A percentile compares a stretch with the other conserved stretches of the same genome.
Conservation (phyloP, 2,797 vertebrate species). For the Sparus aurata region DNA sequence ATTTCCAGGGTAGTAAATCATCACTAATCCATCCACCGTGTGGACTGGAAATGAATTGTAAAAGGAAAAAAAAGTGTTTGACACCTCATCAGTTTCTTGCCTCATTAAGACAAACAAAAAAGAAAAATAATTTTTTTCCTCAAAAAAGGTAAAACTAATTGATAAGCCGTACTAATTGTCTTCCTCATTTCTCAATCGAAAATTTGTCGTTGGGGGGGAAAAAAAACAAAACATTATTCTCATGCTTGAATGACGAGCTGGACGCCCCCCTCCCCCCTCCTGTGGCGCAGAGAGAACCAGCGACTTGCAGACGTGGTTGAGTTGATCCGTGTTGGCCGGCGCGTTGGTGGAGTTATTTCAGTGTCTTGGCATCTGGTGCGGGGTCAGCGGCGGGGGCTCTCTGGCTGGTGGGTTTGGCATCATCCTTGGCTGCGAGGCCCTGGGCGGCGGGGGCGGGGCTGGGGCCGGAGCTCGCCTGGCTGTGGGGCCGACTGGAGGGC, state of each 20-base stretch:
- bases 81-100: conserved; percentile 50
- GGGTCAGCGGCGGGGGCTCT: conserved; percentile 62
- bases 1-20: conserved; percentile 12
- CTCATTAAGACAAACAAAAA: conserved; percentile 68
- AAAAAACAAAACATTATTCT: conserved; percentile 25
- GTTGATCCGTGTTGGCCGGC: conserved; percentile 50
- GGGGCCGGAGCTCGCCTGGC: conserved; percentile 72
- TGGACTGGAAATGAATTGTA: conserved; percentile 39
- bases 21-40: conserved; percentile 36
- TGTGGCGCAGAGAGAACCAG: conserved; percentile 60
- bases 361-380: conserved; percentile 85
- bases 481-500: conserved; percentile 88
- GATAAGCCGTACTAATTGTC: conserved; percentile 55
- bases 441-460: conserved; percentile 74
- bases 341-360: conserved; percentile 79
- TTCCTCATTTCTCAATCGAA: conserved; percentile 41
- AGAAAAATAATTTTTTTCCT: background rate
- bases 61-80: conserved; percentile 31
- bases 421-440: conserved; percentile 85
- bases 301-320: conserved; percentile 59
- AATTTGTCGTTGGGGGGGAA: conserved; percentile 17
- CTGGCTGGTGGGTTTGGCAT: conserved; percentile 90
- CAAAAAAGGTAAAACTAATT: conserved; percentile 44
- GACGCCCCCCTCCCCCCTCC: conserved; percentile 60
- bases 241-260: conserved; percentile 56